phyloP scores from a whole-genome alignment of 2,888 invertebrate species.

The Phalangium opilio region DNA sequence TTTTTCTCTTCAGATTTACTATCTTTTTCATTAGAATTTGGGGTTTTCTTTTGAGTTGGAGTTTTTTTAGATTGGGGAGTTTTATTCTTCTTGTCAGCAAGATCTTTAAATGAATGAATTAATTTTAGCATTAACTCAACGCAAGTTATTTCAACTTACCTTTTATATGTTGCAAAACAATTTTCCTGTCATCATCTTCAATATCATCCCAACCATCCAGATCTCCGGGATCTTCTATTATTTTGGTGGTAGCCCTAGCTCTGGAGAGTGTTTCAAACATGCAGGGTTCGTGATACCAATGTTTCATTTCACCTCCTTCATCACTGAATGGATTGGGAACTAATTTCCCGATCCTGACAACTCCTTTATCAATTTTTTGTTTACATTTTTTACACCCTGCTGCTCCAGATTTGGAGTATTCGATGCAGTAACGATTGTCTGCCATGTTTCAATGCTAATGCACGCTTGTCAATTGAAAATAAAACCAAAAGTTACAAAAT shows the following conservation, averaged over 20 bases:
- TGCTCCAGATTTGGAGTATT: conserved; percentile 62
- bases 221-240: conserved; percentile 53
- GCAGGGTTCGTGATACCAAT: conserved; percentile 66
- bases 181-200: conserved; percentile 47
- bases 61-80: too few species aligned
- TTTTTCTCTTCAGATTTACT: too few species aligned
- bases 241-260: conserved; percentile 63
- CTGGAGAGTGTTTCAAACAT: conserved; percentile 60
- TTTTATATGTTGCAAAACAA: conserved; percentile 34
- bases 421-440: conserved; percentile 40
- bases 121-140: too few species aligned
- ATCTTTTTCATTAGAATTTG: too few species aligned
- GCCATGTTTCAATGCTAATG: too few species aligned
- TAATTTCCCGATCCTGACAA: conserved; percentile 58
- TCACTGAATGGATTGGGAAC: conserved; percentile 58
- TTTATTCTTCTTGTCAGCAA: too few species aligned
- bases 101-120: too few species aligned
- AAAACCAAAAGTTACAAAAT: too few species aligned
- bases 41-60: too few species aligned
- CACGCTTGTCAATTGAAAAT: too few species aligned
- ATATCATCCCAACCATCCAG: conserved; percentile 58
- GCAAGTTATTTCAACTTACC: neutral
- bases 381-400: conserved; percentile 79
- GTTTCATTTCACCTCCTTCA: conserved; percentile 66
- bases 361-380: conserved; percentile 52